Conservation (phyloP, 1,140 invertebrate genomes). For the Hesperophylax magnus region DNA sequence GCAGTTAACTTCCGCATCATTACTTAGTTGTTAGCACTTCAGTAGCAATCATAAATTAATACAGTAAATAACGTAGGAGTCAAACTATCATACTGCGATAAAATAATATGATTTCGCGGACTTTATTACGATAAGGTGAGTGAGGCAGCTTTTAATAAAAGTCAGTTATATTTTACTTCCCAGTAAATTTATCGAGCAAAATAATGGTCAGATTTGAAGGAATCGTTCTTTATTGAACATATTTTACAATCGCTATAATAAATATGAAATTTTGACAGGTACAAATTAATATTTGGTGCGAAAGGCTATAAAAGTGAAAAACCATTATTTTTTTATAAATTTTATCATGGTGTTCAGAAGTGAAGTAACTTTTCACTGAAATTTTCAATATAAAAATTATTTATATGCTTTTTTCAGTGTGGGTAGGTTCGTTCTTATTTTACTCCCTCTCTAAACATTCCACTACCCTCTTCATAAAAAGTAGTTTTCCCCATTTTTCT, state of each 20-base stretch:
- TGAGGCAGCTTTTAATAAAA: conserved; percentile 29
- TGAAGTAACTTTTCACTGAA: no score
- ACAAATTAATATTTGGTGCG: neutral
- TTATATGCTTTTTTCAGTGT: no score
- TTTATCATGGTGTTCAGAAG: no score
- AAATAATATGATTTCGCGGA: neutral
- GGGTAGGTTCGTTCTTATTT: no score
- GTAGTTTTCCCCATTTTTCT: no score
- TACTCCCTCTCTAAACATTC: no score
- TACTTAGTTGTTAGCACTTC: neutral
- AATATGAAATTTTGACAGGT: neutral
- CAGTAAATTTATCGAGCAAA: conserved; percentile 3
- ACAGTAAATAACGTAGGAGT: neutral
- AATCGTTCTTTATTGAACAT: neutral
- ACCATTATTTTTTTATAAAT: no score
- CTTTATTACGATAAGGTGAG: neutral
- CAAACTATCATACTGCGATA: neutral
- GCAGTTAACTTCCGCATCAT: no score
- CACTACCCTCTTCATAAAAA: no score
- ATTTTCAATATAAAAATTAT: no score
- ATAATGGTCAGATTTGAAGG: conserved; percentile 10
- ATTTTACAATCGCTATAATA: neutral
- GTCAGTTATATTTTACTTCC: conserved; percentile 16
- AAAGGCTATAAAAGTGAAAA: no score
- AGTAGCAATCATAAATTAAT: neutral